A percentile compares a stretch with the other conserved stretches of the same genome.
Evolutionary conservation across 2,113 vertebrate genomes (phyloP).

Genomic region (Dinomys branickii): DNA sequence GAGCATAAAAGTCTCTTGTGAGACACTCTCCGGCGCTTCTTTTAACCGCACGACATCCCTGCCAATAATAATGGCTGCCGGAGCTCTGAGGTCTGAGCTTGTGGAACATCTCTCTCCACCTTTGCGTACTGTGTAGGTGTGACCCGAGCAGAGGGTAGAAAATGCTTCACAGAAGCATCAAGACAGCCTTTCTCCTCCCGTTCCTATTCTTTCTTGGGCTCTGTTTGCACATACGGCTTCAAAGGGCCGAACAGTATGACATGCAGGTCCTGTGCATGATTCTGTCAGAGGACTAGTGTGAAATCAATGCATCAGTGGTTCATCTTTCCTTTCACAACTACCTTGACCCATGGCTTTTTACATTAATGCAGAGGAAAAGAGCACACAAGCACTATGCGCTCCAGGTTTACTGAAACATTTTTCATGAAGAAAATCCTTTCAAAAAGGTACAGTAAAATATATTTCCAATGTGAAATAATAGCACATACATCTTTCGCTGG

Average conservation of each 20-base stretch:
- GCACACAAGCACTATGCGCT: neutral
- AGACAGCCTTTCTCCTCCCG: neutral
- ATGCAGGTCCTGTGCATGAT: neutral
- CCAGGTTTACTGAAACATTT: neutral
- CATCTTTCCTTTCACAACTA: neutral
- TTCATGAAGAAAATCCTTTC: slow-evolving; percentile 53
- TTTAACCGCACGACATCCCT: neutral
- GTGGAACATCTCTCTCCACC: neutral
- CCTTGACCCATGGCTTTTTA: neutral
- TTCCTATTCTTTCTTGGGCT: neutral
- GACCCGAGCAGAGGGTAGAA: neutral
- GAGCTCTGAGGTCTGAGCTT: neutral
- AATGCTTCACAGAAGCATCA: neutral
- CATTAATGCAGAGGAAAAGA: neutral
- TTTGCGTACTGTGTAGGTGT: neutral
- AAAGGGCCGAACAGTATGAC: neutral
- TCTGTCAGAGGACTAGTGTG: neutral
- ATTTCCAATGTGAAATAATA: slow-evolving; percentile 49
- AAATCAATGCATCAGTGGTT: neutral
- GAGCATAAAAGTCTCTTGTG: neutral
- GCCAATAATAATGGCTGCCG: neutral
- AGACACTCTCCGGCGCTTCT: neutral
- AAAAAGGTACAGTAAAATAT: slow-evolving; percentile 11
- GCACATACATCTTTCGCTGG: neutral
- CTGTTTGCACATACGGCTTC: neutral